Evolutionary conservation across 1,140 invertebrate genomes (phyloP), one percentile per base, ranked within the genome.

Genomic region (Panagrolaimus sp.): DNA sequence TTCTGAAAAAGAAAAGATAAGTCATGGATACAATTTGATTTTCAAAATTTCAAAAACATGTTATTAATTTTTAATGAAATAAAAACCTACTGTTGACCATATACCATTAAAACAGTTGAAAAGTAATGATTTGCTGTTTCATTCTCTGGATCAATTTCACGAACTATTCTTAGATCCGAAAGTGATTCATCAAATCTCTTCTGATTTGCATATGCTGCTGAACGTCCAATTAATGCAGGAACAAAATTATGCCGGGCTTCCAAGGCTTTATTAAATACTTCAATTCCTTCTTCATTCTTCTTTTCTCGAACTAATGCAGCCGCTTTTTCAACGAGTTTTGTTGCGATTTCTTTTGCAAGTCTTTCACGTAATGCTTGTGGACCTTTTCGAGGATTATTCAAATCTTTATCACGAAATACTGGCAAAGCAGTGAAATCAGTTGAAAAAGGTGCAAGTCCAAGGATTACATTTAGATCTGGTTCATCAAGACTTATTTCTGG

Each of bases 201-300:
- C 4, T 20, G 20, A 57, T 57, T 57, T 27, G 51, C 51, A 57
- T n/a, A 57, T 2, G 51, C 51, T 16, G 51, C 51, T 0, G 20
- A 20, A n/a, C 51, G 51, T 20, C 51, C 51, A 20, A 57, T 13
- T 11, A 57, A 27, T 20, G 51, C 51, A 20, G 51, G 51, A 57
- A 57, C n/a, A 57, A 57, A 57, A 9, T 57, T 27, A 1, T 14
- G 11, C 14, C 20, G n/a, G 4, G 51, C 20, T 13, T 11, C 2
- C 1, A 57, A 5, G 4, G 51, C 51, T 57, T 57, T 16, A 20
- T 20, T 16, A 20, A 57, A 57, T 11, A 57, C 13, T 20, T 20
- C n/a, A 57, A 57, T 57, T 25, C 51, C 51, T 20, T 57, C 51
- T 20, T 57, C 51, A 27, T 25, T n/a, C 13, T 57, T 57, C 8